Evolutionary conservation across 1,140 invertebrate genomes (phyloP).

Genomic region (Drosophila parabipectinata): DNA sequence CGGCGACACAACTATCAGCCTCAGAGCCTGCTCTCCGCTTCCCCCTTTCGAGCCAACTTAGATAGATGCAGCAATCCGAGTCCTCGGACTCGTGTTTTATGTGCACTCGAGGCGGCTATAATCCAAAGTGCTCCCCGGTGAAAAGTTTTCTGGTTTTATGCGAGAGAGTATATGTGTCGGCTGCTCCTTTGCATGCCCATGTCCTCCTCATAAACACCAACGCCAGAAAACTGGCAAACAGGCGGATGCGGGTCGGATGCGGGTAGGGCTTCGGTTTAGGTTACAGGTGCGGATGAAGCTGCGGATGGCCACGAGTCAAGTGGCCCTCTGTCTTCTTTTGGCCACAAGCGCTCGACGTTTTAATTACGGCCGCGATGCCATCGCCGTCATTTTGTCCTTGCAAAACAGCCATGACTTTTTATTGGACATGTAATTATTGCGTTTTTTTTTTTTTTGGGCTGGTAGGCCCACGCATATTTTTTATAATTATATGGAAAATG

Average conservation of each 20-base stretch:
- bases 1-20: conserved; percentile 43
- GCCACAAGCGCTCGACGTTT: conserved; percentile 56
- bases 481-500: conserved; percentile 70
- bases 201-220: conserved; percentile 32
- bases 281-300: conserved; percentile 24
- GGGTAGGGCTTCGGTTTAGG: conserved; percentile 6
- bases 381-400: conserved; percentile 53
- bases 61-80: conserved; percentile 49
- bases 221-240: background rate
- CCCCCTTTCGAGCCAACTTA: background rate
- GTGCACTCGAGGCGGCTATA: conserved; percentile 74
- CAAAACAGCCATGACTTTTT: conserved; percentile 63
- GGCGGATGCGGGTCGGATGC: conserved; percentile 29
- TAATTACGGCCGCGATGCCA: conserved; percentile 61
- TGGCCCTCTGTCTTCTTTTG: conserved; percentile 44
- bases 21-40: background rate
- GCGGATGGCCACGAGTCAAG: conserved; percentile 41
- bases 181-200: conserved; percentile 21
- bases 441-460: conserved; percentile 45
- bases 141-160: conserved; percentile 67
- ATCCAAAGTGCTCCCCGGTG: conserved; percentile 74
- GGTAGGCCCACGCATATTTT: conserved; percentile 62
- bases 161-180: conserved; percentile 35
- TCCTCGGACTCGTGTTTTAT: conserved; percentile 69
- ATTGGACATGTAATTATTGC: conserved; percentile 78